A percentile compares a stretch with the other conserved stretches of the same genome.
phyloP scores from a whole-genome alignment of 2,888 invertebrate genomes.

The Philaethria dido region DNA sequence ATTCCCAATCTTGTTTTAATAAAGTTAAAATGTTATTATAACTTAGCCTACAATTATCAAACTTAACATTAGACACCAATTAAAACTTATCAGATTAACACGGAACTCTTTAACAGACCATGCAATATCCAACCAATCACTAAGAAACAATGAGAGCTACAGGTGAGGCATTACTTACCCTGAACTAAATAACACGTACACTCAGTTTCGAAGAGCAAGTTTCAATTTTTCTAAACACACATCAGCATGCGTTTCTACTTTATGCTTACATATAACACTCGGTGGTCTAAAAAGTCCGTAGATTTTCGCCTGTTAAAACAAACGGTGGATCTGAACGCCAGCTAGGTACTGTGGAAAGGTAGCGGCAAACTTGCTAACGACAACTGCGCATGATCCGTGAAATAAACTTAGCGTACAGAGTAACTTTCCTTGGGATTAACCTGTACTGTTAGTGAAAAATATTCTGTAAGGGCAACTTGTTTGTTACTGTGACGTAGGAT shows the following conservation, averaged over 20 bases:
- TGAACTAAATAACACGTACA: conserved; percentile 63
- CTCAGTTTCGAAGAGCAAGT: conserved; percentile 62
- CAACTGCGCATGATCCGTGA: conserved; percentile 57
- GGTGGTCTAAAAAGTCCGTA: conserved; percentile 57
- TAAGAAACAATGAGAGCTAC: conserved; percentile 54
- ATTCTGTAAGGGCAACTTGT: neutral
- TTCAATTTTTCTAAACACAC: conserved; percentile 67
- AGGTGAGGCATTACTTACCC: conserved; percentile 70
- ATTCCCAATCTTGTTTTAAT: neutral
- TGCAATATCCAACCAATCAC: conserved; percentile 39
- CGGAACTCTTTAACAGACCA: conserved; percentile 32
- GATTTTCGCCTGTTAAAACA: conserved; percentile 52
- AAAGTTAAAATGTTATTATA: neutral
- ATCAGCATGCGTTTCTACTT: conserved; percentile 73
- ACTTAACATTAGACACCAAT: neutral
- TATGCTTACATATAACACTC: conserved; percentile 80
- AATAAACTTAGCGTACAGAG: conserved; percentile 49
- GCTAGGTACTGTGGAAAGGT: conserved; percentile 59
- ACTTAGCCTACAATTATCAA: neutral
- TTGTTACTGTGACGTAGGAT: neutral
- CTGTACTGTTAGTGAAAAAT: conserved; percentile 3
- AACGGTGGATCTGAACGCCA: conserved; percentile 57
- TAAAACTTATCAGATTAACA: conserved; percentile 9
- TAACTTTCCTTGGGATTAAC: conserved; percentile 40
- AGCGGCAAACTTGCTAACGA: conserved; percentile 52